Evolutionary conservation across 37 sponge, comb jelly and placozoan species (phyloP).

Genomic region (Beroe forskalii): DNA sequence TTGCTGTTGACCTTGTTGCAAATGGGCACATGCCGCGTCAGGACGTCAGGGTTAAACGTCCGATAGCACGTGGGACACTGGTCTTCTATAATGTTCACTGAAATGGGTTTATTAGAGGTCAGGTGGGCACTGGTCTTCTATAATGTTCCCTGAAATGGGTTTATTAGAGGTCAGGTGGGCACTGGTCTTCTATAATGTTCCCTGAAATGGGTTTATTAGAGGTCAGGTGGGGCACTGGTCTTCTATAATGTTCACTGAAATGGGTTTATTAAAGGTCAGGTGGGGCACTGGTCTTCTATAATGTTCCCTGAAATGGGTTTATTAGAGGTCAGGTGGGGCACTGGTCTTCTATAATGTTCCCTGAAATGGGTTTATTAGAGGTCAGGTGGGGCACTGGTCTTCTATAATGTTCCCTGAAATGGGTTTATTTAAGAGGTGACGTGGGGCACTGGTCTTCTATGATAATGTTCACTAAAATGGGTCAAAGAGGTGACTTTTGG

Average conservation of each 20-base stretch:
- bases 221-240: background rate
- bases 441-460: background rate
- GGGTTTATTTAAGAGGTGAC: no score
- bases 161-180: no score
- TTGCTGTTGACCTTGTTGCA: conserved; percentile 36
- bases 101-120: no score
- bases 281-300: conserved; percentile 28
- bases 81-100: conserved; percentile 62
- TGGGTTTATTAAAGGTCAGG: no score
- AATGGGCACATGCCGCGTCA: conserved; percentile 8
- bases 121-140: conserved; percentile 51
- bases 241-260: no score
- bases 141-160: background rate
- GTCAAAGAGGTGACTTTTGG: no score
- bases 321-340: conserved; percentile 60
- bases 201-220: no score
- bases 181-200: background rate
- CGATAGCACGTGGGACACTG: conserved; percentile 55
- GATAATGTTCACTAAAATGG: no score
- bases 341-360: conserved; percentile 53
- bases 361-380: no score
- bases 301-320: conserved; percentile 3
- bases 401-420: conserved; percentile 18
- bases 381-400: conserved; percentile 55
- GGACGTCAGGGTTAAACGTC: conserved; percentile 54